Percentiles rank a stretch among this genome's conserved stretches.
These are phyloP conservation scores for Cossypha dichroa DNA, from an alignment of 2,797 vertebrate genomes.

Conservation along the genomic window DNA sequence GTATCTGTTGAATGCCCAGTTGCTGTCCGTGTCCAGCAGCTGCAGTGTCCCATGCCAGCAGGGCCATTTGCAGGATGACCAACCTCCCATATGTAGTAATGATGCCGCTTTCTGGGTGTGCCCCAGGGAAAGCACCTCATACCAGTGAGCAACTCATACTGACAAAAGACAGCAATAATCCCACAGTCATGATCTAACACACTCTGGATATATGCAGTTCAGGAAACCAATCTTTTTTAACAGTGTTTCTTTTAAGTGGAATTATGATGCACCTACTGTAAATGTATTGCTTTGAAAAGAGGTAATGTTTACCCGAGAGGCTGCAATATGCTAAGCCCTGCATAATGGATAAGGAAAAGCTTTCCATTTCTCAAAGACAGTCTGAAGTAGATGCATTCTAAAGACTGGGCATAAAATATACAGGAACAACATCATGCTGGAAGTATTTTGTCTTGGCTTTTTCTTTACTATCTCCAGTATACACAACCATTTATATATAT, in stretches of 20 bases:
- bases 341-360: background rate
- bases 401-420: background rate
- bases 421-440: background rate
- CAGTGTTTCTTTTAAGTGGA: background rate
- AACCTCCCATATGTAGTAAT: accelerated
- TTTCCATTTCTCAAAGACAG: background rate
- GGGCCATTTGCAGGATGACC: background rate
- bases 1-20: accelerated
- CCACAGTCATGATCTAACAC: background rate
- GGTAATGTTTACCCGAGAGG: background rate
- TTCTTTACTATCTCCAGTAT: background rate
- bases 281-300: background rate
- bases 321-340: background rate
- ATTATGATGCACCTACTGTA: background rate
- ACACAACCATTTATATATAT: background rate
- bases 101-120: background rate
- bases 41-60: background rate
- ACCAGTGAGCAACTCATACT: background rate
- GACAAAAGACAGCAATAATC: background rate
- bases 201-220: background rate
- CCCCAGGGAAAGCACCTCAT: background rate
- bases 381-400: background rate
- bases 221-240: background rate
- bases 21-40: accelerated
- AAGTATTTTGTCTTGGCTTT: background rate